Base-by-base conservation (phyloP, 2,797 vertebrate genomes). In the Prionace glauca region DNA sequence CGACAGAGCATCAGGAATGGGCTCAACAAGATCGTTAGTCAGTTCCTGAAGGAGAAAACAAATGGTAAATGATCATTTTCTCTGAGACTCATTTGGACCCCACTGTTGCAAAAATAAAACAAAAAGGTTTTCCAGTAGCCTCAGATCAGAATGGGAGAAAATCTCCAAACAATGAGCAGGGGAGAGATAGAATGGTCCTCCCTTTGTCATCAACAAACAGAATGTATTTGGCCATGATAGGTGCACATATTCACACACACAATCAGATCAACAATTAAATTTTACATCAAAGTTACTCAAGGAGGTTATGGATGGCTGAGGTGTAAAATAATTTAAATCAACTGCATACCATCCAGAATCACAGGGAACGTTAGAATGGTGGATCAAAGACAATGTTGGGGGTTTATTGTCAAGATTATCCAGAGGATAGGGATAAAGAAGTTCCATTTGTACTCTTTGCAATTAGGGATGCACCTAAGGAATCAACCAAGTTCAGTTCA, bases 1-100 rank as follows among this genome's bases (percentile, higher is more conserved):
- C 10, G n/a, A 20, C 1, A 56, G 24, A 65, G n/a, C 41, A 10
- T 36, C 62, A 20, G 90, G 65, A 92, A 67, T 41, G 65, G 90
- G 32, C 7, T 92, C 65, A 92, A 65, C 22, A 41, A 92, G 62
- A n/a, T 65, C 11, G 32, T 29, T 29, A 72, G 71, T 14, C 50
- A 95, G 26, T 56, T 95, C 93, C 93, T 95, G 93, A 16, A 95
- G 45, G 74, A 18, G 60, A 14, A 95, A 32, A 69, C 5, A 95
- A 95, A 56, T n/a, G 9, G 0, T 26, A 72, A 95, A 20, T 60
- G 14, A 32, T 45, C 32, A 56, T 72, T 50, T 67, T 72, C 41
- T 26, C 41, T 26, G 29, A 45, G 71, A 24, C 20, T 45, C 62
- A 12, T 24, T 71, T 3, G 3, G 18, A 36, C 65, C 69, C 45